Evolutionary conservation across 2,797 vertebrate species (phyloP).

Genomic region (Sebastes vulpes): DNA sequence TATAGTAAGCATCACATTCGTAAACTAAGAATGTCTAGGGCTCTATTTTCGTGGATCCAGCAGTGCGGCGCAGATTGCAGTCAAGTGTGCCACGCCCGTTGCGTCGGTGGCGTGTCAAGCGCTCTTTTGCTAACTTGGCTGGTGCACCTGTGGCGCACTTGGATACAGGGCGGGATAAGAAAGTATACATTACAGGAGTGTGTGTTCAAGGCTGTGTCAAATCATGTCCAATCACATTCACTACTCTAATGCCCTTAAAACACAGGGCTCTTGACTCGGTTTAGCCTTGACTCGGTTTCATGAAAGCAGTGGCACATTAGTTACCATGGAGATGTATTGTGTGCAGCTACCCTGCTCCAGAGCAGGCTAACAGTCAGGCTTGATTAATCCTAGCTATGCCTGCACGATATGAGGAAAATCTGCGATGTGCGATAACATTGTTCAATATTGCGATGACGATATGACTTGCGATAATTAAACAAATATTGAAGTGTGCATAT

Average conservation of each 20-base stretch:
- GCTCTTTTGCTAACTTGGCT: background rate
- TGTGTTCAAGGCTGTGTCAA: no score
- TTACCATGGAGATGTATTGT: background rate
- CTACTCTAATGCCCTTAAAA: background rate
- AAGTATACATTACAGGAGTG: no score
- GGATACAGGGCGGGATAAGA: background rate
- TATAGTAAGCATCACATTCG: background rate
- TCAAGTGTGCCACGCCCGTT: background rate
- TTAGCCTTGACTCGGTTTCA: background rate
- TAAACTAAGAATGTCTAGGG: background rate
- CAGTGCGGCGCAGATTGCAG: background rate
- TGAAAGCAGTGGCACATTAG: background rate
- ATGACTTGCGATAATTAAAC: no score
- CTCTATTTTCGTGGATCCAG: background rate
- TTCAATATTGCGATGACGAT: no score
- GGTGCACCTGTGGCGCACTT: background rate
- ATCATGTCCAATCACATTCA: background rate
- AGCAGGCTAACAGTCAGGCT: no score
- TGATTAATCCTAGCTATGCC: no score
- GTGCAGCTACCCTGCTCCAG: no score
- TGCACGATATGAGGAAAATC: no score
- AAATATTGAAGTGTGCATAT: no score
- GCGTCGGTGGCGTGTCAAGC: background rate
- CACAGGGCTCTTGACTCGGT: background rate
- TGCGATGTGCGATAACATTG: no score